Evolutionary conservation across 2,888 invertebrate genomes (phyloP).

Genomic region (Crossocerus cetratus): DNA sequence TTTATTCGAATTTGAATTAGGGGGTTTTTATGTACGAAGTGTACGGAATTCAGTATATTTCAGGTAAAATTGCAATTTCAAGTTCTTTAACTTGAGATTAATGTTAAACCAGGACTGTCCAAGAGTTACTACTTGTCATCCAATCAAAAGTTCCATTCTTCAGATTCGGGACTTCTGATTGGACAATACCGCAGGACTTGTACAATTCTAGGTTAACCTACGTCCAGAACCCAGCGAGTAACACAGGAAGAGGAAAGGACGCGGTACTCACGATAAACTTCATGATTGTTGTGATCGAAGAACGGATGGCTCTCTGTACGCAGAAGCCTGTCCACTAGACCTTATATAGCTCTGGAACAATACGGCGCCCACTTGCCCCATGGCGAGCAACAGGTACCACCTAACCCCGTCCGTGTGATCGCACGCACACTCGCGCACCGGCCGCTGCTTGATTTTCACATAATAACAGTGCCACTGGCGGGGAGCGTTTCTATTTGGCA

Average conservation of each 20-base stretch:
- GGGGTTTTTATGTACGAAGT: too few species aligned
- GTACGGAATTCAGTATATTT: too few species aligned
- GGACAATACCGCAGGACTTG: too few species aligned
- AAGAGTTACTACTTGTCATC: too few species aligned
- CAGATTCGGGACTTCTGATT: too few species aligned
- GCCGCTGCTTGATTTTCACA: constrained; percentile 54
- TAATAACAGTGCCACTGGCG: constrained; percentile 35
- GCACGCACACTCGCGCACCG: constrained; percentile 32
- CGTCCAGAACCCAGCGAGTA: too few species aligned
- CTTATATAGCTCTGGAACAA: constrained; percentile 67
- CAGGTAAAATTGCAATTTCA: too few species aligned
- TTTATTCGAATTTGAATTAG: background rate
- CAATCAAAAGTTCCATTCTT: too few species aligned
- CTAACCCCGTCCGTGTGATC: constrained; percentile 21
- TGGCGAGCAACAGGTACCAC: constrained; percentile 24
- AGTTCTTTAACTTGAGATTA: too few species aligned
- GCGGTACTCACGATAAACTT: constrained; percentile 63
- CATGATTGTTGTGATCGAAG: constrained; percentile 59
- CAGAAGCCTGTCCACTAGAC: constrained; percentile 46
- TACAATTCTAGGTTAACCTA: too few species aligned
- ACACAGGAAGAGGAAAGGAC: background rate
- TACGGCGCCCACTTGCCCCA: constrained; percentile 46
- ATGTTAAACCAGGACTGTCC: too few species aligned
- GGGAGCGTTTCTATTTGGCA: constrained; percentile 41
- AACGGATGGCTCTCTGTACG: constrained; percentile 55